Conservation (phyloP, 1,140 invertebrate species). For the Conus ventricosus region DNA sequence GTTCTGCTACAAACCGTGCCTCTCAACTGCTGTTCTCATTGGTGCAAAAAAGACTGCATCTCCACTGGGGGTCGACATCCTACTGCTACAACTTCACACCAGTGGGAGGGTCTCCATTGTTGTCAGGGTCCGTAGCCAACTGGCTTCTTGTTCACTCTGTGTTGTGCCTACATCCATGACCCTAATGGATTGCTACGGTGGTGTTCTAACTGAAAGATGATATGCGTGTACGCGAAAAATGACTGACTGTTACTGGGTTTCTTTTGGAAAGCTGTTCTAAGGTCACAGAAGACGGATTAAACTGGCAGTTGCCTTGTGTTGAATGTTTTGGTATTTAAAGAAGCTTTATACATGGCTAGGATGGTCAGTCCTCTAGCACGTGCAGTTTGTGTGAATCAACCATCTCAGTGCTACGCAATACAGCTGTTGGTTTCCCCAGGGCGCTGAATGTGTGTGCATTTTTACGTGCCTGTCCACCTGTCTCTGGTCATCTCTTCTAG, state of each 20-base stretch:
- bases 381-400: background rate
- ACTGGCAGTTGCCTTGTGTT: background rate
- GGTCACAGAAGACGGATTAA: background rate
- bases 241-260: background rate
- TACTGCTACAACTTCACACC: background rate
- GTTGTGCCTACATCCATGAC: constrained; percentile 10
- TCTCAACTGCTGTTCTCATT: background rate
- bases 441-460: background rate
- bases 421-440: constrained; percentile 6
- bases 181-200: background rate
- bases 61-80: background rate
- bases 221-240: background rate
- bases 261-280: background rate
- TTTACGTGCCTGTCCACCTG: background rate
- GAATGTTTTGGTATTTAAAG: background rate
- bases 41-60: background rate
- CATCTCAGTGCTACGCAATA: constrained; percentile 21
- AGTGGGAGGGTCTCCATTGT: background rate
- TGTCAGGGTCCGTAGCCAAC: background rate
- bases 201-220: background rate
- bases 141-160: background rate
- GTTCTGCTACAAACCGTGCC: background rate
- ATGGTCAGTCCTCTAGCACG: background rate
- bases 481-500: background rate
- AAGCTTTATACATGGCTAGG: background rate